phyloP scores from a whole-genome alignment of 2,888 invertebrate genomes.

The Leptinotarsa rubiginosa region DNA sequence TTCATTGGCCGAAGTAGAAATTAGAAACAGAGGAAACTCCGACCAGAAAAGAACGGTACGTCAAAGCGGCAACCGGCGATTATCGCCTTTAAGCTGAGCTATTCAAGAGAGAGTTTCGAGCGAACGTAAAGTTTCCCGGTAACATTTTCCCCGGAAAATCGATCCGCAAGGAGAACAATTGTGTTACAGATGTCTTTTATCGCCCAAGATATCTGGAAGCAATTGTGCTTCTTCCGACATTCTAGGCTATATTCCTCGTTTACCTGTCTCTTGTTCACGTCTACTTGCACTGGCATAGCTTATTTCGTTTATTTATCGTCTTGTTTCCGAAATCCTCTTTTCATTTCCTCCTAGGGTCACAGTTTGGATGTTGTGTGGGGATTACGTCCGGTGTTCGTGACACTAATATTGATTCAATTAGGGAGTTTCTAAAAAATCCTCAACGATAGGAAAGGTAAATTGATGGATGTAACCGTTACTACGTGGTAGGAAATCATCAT shows the following conservation, averaged over 20 bases:
- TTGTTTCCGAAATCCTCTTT: slow-evolving; percentile 57
- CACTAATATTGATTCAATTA: neutral
- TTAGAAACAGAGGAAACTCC: slow-evolving; percentile 43
- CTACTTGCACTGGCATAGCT: slow-evolving; percentile 56
- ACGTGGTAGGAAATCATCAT: no score
- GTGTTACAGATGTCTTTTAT: slow-evolving; percentile 60
- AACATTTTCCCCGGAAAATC: slow-evolving; percentile 15
- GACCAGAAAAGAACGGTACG: neutral
- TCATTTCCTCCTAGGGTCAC: slow-evolving; percentile 32
- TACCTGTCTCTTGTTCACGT: slow-evolving; percentile 55
- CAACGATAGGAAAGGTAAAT: no score
- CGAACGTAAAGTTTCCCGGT: neutral
- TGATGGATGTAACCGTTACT: no score
- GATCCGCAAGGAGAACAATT: slow-evolving; percentile 54
- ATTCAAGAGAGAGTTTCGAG: neutral
- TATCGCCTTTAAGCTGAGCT: neutral
- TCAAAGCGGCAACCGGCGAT: neutral
- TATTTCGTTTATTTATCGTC: slow-evolving; percentile 62
- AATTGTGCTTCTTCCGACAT: slow-evolving; percentile 60
- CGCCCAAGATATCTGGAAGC: slow-evolving; percentile 55
- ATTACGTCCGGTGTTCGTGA: neutral
- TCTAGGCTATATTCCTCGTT: slow-evolving; percentile 54
- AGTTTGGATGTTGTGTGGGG: neutral
- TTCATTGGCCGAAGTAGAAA: slow-evolving; percentile 45
- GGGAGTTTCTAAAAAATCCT: no score